Percentiles rank a stretch among this genome's conserved stretches.
Evolutionary conservation across 2,797 vertebrate genomes (phyloP).

Genomic region (Rhincodon typus): DNA sequence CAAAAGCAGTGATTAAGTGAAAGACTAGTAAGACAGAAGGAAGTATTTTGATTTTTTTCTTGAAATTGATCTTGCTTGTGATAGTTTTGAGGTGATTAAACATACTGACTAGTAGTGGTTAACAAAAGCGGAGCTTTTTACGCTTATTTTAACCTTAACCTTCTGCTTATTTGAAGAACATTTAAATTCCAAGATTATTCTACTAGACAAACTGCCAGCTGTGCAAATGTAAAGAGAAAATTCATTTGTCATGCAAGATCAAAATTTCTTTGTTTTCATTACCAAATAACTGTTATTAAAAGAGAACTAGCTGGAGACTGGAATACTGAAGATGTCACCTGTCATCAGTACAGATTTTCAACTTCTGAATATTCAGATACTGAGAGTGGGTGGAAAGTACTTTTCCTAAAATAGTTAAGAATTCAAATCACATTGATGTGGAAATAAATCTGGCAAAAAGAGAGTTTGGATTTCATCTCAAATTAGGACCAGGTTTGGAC

Average conservation of each 20-base stretch:
- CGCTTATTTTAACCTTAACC: background rate
- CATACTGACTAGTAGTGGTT: background rate
- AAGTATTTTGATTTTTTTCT: background rate
- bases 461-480: background rate
- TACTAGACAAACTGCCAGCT: background rate
- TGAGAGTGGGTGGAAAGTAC: background rate
- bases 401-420: background rate
- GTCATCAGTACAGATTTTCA: background rate
- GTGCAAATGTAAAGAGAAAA: background rate
- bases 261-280: background rate
- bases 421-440: background rate
- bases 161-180: constrained; percentile 16
- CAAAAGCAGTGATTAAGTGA: background rate
- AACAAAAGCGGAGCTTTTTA: background rate
- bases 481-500: background rate
- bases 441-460: background rate
- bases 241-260: background rate
- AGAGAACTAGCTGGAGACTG: background rate
- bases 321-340: background rate
- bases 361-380: background rate
- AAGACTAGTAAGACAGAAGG: background rate
- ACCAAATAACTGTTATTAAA: background rate
- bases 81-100: background rate
- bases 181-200: background rate
- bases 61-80: background rate